phyloP scores from a whole-genome alignment of 2,888 invertebrate species.

The Dinocampus coccinellae region DNA sequence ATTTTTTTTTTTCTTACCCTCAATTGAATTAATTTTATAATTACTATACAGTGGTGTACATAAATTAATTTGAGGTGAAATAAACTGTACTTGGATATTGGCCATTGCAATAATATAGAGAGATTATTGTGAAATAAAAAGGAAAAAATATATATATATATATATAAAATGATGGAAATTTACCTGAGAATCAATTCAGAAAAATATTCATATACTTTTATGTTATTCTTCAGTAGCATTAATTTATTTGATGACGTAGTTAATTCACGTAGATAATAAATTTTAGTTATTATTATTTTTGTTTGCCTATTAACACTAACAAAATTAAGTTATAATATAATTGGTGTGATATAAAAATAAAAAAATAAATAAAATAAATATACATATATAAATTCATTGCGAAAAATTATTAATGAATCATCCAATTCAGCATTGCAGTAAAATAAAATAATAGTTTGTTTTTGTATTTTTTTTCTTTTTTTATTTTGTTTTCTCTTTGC shows the following conservation, averaged over 20 bases:
- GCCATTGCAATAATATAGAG: neutral
- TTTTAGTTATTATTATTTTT: conserved; percentile 17
- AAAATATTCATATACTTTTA: no score
- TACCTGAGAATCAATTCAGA: no score
- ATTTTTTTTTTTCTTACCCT: no score
- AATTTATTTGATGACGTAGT: conserved; percentile 23
- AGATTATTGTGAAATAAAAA: neutral
- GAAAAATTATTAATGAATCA: neutral
- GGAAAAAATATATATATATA: conserved; percentile 12
- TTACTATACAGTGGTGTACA: neutral
- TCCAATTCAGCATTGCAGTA: neutral
- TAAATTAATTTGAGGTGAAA: neutral
- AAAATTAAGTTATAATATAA: neutral
- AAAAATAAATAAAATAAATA: no score
- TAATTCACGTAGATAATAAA: conserved; percentile 6
- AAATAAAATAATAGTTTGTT: no score
- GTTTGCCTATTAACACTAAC: neutral
- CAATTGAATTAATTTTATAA: conserved; percentile 9
- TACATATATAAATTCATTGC: no score
- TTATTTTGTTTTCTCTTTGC: no score
- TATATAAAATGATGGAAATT: conserved; percentile 36
- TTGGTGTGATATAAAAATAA: no score
- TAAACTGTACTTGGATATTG: neutral
- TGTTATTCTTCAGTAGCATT: conserved; percentile 42
- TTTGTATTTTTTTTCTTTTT: no score